Base-by-base conservation (phyloP, 2,888 invertebrate species). In the Cephus runcator region DNA sequence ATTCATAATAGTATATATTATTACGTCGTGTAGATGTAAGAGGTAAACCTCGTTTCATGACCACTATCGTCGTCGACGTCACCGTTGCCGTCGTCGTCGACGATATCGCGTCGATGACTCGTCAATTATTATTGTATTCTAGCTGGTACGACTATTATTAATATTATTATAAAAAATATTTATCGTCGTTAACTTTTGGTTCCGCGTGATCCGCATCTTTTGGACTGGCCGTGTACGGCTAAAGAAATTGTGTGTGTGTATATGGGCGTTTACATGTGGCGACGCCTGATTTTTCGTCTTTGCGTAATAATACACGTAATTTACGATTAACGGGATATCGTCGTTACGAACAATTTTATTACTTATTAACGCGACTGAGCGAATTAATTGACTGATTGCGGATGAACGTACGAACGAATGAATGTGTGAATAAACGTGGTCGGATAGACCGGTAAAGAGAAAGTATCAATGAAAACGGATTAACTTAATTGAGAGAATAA, bases 171-270 rank as follows among this genome's bases (percentile, higher is more conserved):
- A 83, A 73, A 73, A 81, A 80, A 84, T 86, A 84, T 86, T 85
- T 87, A 86, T 87, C 84, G 79, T 83, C 85, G 85, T 88, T 87
- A 85, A 84, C 68, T 73, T 69, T 78, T 76, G 71, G 56, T 69
- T 76, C 11, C 73, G 73, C 73, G 73, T 12, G 33, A 30, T 34
- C 73, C 31, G 33, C 69, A 31, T 75, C 73, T 80, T 80, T 81
- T 77, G 23, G 56, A 23, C 56, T 23, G 23, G 23, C 2, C 23
- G 30, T 1, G 33, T 35, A 71, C 6, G 71, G 34, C 33, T 34
- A 31, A 34, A 12, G 71, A 71, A 34, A 71, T 34, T 33, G 31
- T 71, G 71, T 71, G 31, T 34, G 12, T 35, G 12, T 30, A n/a
- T 3, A 31, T 71, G 23, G 11, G 31, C 33, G n/a, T 15, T 31